These are phyloP conservation scores for Spisula subtruncata DNA, from an alignment of 2,888 invertebrate genomes.

Conservation along the genomic window DNA sequence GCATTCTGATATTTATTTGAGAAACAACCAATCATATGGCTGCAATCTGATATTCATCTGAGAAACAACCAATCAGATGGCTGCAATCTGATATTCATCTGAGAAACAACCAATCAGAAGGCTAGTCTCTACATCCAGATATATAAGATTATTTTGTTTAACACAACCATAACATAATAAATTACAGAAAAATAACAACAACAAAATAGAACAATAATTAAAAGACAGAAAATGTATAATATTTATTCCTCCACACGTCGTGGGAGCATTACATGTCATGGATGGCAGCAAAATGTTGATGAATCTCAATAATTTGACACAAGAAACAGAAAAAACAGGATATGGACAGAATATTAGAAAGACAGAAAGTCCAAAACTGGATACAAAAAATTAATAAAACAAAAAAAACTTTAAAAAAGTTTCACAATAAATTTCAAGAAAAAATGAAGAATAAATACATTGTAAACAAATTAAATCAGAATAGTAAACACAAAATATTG, in stretches of 20 bases:
- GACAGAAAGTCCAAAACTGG: neutral
- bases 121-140: neutral
- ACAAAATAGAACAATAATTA: neutral
- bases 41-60: no score
- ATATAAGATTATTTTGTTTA: neutral
- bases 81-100: no score
- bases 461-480: neutral
- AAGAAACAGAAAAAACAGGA: neutral
- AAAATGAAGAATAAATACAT: neutral
- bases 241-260: neutral
- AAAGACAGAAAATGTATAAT: neutral
- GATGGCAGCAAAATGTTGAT: neutral
- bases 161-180: neutral
- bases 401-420: no score
- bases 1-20: no score
- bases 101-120: no score
- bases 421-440: neutral
- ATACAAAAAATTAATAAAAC: neutral
- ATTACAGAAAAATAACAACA: neutral
- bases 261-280: neutral
- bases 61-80: no score
- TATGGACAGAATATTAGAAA: neutral
- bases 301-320: neutral
- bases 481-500: neutral
- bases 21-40: no score